Conservation (phyloP, 2,888 invertebrate genomes). For the Ctena decussata region DNA sequence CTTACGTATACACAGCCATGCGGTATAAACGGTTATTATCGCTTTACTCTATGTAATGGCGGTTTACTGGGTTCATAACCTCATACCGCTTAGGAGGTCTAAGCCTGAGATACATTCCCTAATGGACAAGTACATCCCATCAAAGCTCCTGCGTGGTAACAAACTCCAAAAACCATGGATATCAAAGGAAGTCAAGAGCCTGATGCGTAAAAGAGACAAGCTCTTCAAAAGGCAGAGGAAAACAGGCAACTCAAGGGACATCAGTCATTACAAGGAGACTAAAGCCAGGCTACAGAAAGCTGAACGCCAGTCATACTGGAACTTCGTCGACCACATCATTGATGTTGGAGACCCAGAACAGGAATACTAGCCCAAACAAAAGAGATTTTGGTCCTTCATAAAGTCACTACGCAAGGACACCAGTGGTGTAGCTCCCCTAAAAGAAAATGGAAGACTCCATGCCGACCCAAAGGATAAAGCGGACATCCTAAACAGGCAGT, state of each 20-base stretch:
- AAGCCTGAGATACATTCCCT: not conserved
- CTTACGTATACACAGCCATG: too few relatives aligned
- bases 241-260: not conserved
- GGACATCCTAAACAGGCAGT: not conserved
- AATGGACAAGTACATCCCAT: conserved; percentile 6
- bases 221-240: not conserved
- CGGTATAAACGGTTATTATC: too few relatives aligned
- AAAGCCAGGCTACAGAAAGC: conserved; percentile 12
- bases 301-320: not conserved
- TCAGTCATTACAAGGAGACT: not conserved
- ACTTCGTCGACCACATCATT: too few relatives aligned
- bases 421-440: not conserved
- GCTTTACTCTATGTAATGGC: too few relatives aligned
- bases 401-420: too few relatives aligned
- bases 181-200: not conserved
- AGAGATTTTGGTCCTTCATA: too few relatives aligned
- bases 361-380: too few relatives aligned
- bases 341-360: too few relatives aligned
- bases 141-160: not conserved
- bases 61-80: too few relatives aligned
- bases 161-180: conserved; percentile 14
- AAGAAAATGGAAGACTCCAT: not conserved
- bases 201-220: not conserved
- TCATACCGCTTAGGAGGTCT: too few relatives aligned
- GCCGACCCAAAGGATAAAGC: not conserved